Percentiles rank a stretch among this genome's conserved stretches.
These are phyloP conservation scores for Lordiphosa mommai DNA, from an alignment of 1,140 invertebrate genomes.

Conservation along the genomic window DNA sequence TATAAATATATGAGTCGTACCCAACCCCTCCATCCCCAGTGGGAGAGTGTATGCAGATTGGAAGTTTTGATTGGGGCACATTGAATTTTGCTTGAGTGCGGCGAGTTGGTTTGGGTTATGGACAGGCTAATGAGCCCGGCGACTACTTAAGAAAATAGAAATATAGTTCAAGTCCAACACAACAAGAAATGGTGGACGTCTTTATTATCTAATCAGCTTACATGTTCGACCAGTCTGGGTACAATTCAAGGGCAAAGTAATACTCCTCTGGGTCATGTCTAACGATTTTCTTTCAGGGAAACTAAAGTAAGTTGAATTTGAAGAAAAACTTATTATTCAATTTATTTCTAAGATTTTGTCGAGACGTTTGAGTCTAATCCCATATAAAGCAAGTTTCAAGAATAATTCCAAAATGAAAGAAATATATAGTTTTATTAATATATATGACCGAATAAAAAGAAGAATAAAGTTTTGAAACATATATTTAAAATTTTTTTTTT, in stretches of 20 bases:
- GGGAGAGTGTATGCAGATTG: constrained; percentile 42
- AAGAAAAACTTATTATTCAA: no score
- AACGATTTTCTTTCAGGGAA: no score
- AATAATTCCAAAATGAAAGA: no score
- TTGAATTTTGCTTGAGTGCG: background rate
- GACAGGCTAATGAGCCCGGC: constrained; percentile 26
- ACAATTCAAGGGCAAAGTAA: constrained; percentile 21
- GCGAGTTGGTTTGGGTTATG: background rate
- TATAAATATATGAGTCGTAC: constrained; percentile 11
- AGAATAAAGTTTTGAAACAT: no score
- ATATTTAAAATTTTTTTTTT: no score
- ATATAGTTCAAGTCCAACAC: constrained; percentile 14
- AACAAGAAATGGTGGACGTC: background rate
- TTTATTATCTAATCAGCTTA: constrained; percentile 22
- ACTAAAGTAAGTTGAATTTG: no score
- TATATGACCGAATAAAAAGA: no score
- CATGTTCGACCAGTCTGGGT: no score
- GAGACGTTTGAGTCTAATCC: no score
- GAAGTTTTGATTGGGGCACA: constrained; percentile 44
- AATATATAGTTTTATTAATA: no score
- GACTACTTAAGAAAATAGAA: constrained; percentile 37
- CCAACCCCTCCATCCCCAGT: background rate
- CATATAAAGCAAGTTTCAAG: no score
- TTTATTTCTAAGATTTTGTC: no score
- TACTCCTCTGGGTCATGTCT: background rate